Percentiles rank a stretch among this genome's conserved stretches.
Conservation (phyloP, 2,888 invertebrate genomes). For the Leptodirus hochenwartii region DNA sequence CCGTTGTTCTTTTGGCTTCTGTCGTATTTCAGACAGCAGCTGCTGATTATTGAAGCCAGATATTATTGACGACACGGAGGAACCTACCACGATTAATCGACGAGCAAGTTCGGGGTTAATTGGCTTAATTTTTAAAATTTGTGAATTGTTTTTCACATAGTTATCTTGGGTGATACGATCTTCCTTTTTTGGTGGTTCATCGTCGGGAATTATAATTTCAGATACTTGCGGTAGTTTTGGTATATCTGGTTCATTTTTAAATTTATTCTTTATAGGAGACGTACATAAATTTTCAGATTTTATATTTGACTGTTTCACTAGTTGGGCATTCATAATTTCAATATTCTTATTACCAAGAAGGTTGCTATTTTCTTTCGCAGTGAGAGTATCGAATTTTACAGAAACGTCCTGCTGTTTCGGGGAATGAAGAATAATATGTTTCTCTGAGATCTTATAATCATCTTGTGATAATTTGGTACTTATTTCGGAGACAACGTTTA, state of each 20-base stretch:
- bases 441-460: conserved; percentile 17
- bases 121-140: conserved; percentile 26
- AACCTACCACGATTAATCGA: conserved; percentile 40
- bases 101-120: conserved; percentile 17
- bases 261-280: conserved; percentile 12
- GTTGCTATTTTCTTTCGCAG: conserved; percentile 11
- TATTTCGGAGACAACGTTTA: conserved; percentile 23
- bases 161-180: conserved; percentile 24
- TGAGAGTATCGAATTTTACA: conserved; percentile 10
- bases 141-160: conserved; percentile 27
- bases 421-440: conserved; percentile 12
- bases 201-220: conserved; percentile 52
- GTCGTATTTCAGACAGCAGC: conserved; percentile 37
- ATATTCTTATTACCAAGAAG: conserved; percentile 22
- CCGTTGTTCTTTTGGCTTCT: conserved; percentile 16
- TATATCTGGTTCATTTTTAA: conserved; percentile 34
- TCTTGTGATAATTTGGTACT: conserved; percentile 18
- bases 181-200: conserved; percentile 22
- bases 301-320: conserved; percentile 21
- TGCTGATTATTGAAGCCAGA: conserved; percentile 26
- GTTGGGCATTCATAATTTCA: conserved; percentile 23
- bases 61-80: conserved; percentile 37
- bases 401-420: conserved; percentile 11
- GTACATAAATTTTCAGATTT: conserved; percentile 16
- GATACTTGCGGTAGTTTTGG: conserved; percentile 59